These are phyloP conservation scores for Pica pica DNA, from an alignment of 2,113 vertebrate genomes.

Conservation along the genomic window DNA sequence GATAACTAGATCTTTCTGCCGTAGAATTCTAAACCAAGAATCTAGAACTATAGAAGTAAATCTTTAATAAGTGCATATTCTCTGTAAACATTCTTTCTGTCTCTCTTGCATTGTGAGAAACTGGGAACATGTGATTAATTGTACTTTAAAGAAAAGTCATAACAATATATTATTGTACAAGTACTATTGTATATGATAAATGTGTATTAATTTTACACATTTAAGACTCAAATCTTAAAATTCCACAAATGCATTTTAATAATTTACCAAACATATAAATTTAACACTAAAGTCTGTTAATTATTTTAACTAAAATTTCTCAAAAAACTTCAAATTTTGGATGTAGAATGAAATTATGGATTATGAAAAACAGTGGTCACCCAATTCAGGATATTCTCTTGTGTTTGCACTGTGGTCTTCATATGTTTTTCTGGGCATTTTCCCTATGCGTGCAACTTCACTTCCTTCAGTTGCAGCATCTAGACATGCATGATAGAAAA, in stretches of 20 bases:
- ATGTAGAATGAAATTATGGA: background rate
- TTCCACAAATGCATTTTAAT: background rate
- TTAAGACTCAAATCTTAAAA: background rate
- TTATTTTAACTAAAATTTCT: background rate
- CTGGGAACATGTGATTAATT: background rate
- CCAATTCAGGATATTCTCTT: background rate
- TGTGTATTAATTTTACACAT: background rate
- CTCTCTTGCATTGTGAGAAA: background rate
- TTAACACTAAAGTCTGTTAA: background rate
- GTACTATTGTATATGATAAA: background rate
- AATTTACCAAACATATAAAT: background rate
- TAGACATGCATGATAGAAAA: background rate
- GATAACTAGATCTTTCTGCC: background rate
- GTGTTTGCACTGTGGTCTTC: background rate
- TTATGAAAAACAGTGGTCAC: background rate
- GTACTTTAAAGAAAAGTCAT: background rate
- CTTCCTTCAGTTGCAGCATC: background rate
- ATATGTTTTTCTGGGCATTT: fast-evolving
- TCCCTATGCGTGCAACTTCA: background rate
- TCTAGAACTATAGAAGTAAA: background rate
- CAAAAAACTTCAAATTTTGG: background rate
- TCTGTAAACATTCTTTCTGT: background rate
- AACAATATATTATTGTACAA: background rate
- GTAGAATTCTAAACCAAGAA: background rate
- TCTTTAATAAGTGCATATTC: background rate